Base-by-base conservation (phyloP, 1,140 invertebrate genomes). In the Spodoptera frugiperda region DNA sequence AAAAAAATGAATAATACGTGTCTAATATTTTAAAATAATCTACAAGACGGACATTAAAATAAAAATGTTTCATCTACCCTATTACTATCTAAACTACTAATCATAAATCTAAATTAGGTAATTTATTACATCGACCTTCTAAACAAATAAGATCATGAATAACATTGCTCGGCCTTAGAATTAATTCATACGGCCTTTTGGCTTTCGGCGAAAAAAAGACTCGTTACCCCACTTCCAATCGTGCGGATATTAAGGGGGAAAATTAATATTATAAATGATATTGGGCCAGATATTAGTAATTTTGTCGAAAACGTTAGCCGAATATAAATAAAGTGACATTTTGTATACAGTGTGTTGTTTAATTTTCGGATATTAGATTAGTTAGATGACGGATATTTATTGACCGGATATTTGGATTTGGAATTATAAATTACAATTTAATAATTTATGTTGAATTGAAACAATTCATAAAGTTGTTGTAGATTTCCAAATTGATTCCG, bases 271-370 rank as follows among this genome's bases (percentile, higher is more conserved):
- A 72, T 72, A 72, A 59, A 30, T 48, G 54, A 72, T 72, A 80
- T 81, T 82, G 76, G 83, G 81, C 79, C 71, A 74, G 74, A 81
- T 81, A 87, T 87, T 84, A 85, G 82, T 82, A 81, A 80, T 85
- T 84, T 79, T 78, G 82, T 76, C 78, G 78, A 67, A 82, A 85
- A 85, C 70, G 70, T 48, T 72, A 46, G 33, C 39, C 39, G 54
- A 72, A 72, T 72, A 72, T 59, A 46, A 72, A 72, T 72, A 57
- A 44, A 59, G 61, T 65, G 44, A 21, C 21, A 72, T 59, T 57
- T 57, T n/a, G 61, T 77, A 65, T 83, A 85, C 79, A 82, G 83
- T 33, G 3, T 79, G 82, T 54, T 71, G 11, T 5, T 67, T 68
- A 59, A 53, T 15, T 53, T 15, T 53, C 17, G 15, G 15, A 8